A percentile compares a stretch with the other conserved stretches of the same genome.
Conservation (phyloP, 2,797 vertebrate genomes). For the Ceryle rudis region DNA sequence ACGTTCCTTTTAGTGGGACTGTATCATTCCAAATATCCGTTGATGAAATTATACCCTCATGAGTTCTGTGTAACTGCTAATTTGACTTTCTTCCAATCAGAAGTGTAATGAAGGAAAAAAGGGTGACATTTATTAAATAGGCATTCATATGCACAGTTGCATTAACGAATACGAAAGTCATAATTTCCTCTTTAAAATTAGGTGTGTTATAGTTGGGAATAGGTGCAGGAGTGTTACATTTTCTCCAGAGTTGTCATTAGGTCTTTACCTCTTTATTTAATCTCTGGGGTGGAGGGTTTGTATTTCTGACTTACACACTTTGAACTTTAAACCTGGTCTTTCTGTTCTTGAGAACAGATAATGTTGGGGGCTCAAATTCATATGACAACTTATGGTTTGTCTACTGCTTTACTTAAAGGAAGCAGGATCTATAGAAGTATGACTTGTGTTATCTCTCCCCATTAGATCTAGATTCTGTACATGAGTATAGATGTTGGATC, state of each 20-base stretch:
- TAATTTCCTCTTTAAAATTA: background rate
- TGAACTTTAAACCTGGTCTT: background rate
- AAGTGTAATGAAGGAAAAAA: background rate
- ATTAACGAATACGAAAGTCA: background rate
- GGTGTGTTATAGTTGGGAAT: background rate
- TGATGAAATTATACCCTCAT: fast-evolving
- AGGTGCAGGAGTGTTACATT: background rate
- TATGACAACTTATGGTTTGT: background rate
- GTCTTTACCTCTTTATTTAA: background rate
- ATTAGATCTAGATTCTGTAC: background rate
- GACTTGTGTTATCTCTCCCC: background rate
- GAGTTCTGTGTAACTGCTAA: background rate
- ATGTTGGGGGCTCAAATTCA: background rate
- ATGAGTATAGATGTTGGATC: background rate
- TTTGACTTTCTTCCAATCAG: background rate
- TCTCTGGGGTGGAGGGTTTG: background rate
- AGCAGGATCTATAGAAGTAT: background rate
- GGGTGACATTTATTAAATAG: background rate
- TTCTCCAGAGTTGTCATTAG: background rate
- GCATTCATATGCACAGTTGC: background rate
- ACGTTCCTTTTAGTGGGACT: background rate
- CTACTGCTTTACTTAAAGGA: background rate
- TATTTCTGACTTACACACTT: background rate
- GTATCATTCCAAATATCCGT: background rate
- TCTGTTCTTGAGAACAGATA: background rate